Evolutionary conservation across 2,888 invertebrate genomes (phyloP).

Genomic region (Melangyna quadrimaculata): DNA sequence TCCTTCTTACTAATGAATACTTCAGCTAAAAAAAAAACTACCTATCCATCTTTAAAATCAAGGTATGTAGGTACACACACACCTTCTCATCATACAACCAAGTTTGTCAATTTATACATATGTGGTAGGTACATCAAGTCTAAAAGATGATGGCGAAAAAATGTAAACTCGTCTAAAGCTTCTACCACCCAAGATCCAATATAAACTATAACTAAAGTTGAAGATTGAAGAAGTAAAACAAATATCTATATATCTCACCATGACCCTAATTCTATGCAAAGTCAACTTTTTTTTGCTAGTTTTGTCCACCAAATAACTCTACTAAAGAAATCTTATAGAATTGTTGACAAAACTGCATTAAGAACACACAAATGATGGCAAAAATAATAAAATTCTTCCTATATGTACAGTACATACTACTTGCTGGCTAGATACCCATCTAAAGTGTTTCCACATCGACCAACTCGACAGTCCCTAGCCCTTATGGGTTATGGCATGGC

Average conservation of each 20-base stretch:
- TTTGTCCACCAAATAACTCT: neutral
- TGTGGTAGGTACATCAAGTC: neutral
- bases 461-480: neutral
- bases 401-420: neutral
- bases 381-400: conserved; percentile 1
- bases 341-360: conserved; percentile 19
- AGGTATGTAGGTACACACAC: neutral
- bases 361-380: neutral
- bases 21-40: neutral
- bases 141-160: neutral
- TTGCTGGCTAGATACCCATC: conserved; percentile 21
- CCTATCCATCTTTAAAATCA: neutral
- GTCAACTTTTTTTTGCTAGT: neutral
- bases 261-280: conserved; percentile 17
- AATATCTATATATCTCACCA: neutral
- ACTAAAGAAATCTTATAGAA: neutral
- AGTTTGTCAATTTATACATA: neutral
- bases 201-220: neutral
- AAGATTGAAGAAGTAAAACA: neutral
- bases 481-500: too few species aligned
- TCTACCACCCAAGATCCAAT: neutral
- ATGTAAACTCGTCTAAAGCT: neutral
- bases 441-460: neutral
- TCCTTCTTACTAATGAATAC: neutral
- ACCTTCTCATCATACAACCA: neutral